Base-by-base conservation (phyloP, 1,140 invertebrate species). In the Mamestra configurata region DNA sequence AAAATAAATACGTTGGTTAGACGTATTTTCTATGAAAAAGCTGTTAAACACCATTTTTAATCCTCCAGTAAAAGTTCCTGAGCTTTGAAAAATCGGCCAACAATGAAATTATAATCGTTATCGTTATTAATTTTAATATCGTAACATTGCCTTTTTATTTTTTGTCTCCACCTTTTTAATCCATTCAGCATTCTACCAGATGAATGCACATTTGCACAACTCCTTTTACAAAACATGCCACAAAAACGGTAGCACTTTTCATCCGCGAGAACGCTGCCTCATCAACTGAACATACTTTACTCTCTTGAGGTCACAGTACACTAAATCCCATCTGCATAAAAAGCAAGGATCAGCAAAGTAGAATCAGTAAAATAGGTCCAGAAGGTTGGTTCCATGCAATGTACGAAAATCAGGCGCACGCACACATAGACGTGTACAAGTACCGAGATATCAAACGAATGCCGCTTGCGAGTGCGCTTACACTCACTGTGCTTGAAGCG, bases 301-400 rank as follows among this genome's bases (percentile, higher is more conserved):
- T 35, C 57, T 61, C 57, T 35, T 61, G n/a, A 35, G 15, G 35
- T 66, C 46, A 49, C 68, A 35, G 18, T 18, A 53, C 24, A 71
- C 68, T 71, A 53, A 71, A 71, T 71, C 46, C 68, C 24, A 71
- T 76, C 57, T 61, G 43, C 51, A 76, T 76, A 77, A 87, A 89
- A 85, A 83, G 86, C 84, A 81, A 79, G 59, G 82, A 79, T 93
- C 90, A 92, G 90, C 90, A 90, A 89, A 89, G 81, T 75, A 55
- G 40, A 83, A 89, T 93, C 91, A 92, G 91, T 91, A 79, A 84
- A 93, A 93, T 94, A n/a, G 4, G 3, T 43, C 15, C 43, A 49
- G 43, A 49, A 49, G 43, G 13, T 49, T 15, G 15, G 4, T 3
- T 49, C 6, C 15, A 49, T n/a, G n/a, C 0, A 49, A 43, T 10